Percentiles rank a stretch among this genome's conserved stretches.
Conservation (phyloP, 2,888 invertebrate genomes). For the Andrena minutula region DNA sequence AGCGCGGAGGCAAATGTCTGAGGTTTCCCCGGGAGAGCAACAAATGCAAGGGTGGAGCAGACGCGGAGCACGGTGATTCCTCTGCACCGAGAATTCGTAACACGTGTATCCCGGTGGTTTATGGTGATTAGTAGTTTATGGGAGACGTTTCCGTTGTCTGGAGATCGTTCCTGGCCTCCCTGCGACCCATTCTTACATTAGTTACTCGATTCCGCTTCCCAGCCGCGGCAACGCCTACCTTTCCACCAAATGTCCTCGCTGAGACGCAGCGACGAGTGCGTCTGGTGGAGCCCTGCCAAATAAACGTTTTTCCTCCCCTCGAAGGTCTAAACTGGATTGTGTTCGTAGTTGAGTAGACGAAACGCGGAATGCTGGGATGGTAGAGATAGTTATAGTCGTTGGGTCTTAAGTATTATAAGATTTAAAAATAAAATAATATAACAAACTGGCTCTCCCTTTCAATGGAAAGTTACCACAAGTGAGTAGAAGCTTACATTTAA, state of each 20-base stretch:
- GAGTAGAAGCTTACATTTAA: not conserved
- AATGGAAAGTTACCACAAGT: no score
- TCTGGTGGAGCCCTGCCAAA: conserved; percentile 37
- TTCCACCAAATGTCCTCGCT: conserved; percentile 63
- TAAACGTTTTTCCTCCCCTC: not conserved
- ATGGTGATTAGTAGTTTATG: conserved; percentile 83
- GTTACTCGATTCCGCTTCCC: conserved; percentile 70
- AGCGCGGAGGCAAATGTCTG: conserved; percentile 70
- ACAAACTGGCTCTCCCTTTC: no score
- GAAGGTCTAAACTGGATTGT: not conserved
- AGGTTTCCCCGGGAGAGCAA: conserved; percentile 75
- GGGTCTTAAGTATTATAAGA: not conserved
- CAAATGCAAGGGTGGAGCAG: conserved; percentile 71
- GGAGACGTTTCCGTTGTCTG: conserved; percentile 79
- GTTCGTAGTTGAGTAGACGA: not conserved
- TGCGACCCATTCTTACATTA: conserved; percentile 73
- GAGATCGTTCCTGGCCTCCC: conserved; percentile 68
- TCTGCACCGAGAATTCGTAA: conserved; percentile 81
- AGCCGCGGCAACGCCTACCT: conserved; percentile 67
- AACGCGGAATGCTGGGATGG: not conserved
- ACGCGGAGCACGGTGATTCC: conserved; percentile 74
- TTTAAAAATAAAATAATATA: not conserved
- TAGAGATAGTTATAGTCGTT: not conserved
- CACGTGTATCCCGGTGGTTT: conserved; percentile 82
- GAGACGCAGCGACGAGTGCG: conserved; percentile 43